Conservation (phyloP, 2,113 vertebrate genomes). For the Crotalus horridus region DNA sequence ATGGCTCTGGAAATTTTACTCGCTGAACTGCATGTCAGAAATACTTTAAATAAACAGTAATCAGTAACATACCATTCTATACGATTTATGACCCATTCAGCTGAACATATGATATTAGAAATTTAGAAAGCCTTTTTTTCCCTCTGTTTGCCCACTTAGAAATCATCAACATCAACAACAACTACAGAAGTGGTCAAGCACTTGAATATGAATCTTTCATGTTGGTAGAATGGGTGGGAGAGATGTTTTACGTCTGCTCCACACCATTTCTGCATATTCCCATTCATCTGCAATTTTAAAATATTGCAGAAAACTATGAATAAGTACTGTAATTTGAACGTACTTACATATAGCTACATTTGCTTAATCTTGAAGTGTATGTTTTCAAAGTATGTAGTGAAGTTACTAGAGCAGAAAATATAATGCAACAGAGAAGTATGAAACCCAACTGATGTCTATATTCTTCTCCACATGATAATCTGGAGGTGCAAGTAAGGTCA, state of each 20-base stretch:
- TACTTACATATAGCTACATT: background rate
- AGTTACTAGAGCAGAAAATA: background rate
- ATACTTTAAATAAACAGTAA: background rate
- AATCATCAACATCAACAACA: background rate
- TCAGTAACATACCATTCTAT: background rate
- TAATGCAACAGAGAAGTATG: background rate
- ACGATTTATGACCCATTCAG: background rate
- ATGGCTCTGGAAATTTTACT: background rate
- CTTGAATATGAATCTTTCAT: background rate
- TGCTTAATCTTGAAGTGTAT: background rate
- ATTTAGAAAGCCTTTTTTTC: background rate
- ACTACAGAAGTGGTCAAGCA: background rate
- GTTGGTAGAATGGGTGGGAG: background rate
- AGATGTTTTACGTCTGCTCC: background rate
- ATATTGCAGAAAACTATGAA: background rate
- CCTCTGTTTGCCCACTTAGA: background rate
- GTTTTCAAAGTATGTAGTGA: background rate
- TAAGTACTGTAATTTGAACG: background rate
- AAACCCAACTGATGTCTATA: background rate
- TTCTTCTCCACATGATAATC: background rate
- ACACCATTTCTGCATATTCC: background rate
- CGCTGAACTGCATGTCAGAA: background rate
- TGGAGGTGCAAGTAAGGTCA: background rate
- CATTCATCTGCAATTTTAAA: background rate
- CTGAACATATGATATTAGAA: background rate